Percentiles rank a stretch among this genome's conserved stretches.
These are phyloP conservation scores for Cottus gobio DNA, from an alignment of 2,113 vertebrate species.

Conservation along the genomic window DNA sequence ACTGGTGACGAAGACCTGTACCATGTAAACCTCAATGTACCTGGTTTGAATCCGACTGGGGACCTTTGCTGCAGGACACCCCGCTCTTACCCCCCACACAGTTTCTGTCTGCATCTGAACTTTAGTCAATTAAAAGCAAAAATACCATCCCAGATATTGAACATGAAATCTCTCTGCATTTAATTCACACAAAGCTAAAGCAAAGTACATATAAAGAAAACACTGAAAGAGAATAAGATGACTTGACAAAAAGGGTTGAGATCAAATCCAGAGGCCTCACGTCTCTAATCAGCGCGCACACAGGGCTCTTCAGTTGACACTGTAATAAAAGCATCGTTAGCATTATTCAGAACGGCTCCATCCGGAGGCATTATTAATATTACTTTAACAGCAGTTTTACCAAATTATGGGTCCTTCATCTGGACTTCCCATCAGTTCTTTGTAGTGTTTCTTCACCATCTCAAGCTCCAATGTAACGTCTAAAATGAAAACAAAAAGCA, in stretches of 20 bases:
- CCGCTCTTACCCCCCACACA: too few relatives aligned
- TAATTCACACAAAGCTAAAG: background rate
- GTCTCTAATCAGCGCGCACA: background rate
- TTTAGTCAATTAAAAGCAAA: too few relatives aligned
- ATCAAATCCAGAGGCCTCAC: slow-evolving; percentile 3
- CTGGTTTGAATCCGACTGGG: too few relatives aligned
- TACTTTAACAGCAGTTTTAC: background rate
- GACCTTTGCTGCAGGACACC: too few relatives aligned
- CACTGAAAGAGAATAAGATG: background rate
- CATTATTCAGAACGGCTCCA: background rate
- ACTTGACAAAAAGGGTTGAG: background rate
- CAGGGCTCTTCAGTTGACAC: background rate
- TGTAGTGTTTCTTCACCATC: background rate
- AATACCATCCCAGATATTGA: too few relatives aligned
- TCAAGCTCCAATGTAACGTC: slow-evolving; percentile 50
- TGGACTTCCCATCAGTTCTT: background rate
- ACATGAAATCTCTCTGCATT: too few relatives aligned
- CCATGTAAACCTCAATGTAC: too few relatives aligned
- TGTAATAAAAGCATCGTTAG: background rate
- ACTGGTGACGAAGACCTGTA: background rate
- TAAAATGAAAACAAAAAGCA: slow-evolving; percentile 10
- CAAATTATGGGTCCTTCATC: background rate
- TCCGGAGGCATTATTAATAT: too few relatives aligned
- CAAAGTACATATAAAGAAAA: background rate
- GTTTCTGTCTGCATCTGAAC: too few relatives aligned